Evolutionary conservation across 2,797 vertebrate species (phyloP), one percentile per base, ranked within the genome.

Genomic region (Sciaenops ocellatus): DNA sequence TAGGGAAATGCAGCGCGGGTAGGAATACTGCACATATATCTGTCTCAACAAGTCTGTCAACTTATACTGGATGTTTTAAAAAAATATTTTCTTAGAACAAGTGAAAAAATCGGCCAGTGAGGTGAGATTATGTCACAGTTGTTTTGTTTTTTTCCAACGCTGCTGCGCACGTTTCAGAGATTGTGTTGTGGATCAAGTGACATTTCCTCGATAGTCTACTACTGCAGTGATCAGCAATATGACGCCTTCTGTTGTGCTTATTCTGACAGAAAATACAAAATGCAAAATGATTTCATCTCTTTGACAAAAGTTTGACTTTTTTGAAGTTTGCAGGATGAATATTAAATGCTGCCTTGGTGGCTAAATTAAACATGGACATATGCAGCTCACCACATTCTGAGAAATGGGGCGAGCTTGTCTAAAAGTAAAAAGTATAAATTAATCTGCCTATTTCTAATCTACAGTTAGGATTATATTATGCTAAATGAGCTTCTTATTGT

Each of bases 1-100:
- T 70, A 76, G 77, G 87, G 69, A 80, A 79, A 78, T 72, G 57
- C 78, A 62, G 77, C 80, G 73, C 83, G 68, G 86, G 89, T 85
- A 87, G 90, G 87, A 87, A 71, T 16, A 7, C 84, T 57, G 69
- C 78, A 67, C 48, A 60, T 51, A 74, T 54, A 16, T 41, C 13
- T 17, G 63, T 66, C 16, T 70, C 1, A 52, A 22, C 38, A 16
- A 59, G 54, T 59, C 57, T 30, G 41, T 50, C 42, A 56, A 17
- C 20, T 54, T 16, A 1, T 55, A 1, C 30, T 18, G 44, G 55
- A 60, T 42, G 28, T 62, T 51, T 57, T 4, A 13, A 38, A 10
- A 2, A 22, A 26, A 52, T 17, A 24, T 28, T 56, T 60, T 34
- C 11, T 69, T 52, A 62, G 73, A 44, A 59, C 12, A 15, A 13